Conservation (phyloP, 2,888 invertebrate genomes). For the Diarsia brunnea region DNA sequence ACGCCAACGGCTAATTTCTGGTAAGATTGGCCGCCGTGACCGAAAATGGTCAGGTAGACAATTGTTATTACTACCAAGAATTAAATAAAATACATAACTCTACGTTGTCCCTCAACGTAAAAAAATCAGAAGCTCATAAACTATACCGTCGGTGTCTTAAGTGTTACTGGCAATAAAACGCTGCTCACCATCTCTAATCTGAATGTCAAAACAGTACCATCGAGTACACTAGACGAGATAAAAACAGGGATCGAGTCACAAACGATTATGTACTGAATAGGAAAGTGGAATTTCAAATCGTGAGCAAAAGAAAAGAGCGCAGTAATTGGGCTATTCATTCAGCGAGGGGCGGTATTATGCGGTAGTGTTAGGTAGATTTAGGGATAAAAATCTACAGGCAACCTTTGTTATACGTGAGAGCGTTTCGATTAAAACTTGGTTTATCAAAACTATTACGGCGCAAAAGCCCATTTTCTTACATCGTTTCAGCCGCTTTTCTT, state of each 20-base stretch:
- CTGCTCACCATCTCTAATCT: constrained; percentile 54
- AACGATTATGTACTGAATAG: constrained; percentile 27
- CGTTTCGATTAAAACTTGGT: constrained; percentile 22
- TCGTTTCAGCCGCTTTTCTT: background rate
- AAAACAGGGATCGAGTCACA: constrained; percentile 28
- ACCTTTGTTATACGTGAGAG: constrained; percentile 14
- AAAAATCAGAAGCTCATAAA: constrained; percentile 19
- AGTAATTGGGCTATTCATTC: constrained; percentile 18
- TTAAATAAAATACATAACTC: too few relatives aligned
- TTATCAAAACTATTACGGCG: background rate
- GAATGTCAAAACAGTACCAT: constrained; percentile 66
- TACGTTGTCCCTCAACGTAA: background rate
- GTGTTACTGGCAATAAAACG: constrained; percentile 46
- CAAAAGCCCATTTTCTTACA: background rate
- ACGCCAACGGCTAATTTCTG: too few relatives aligned
- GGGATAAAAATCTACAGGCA: background rate
- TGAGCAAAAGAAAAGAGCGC: constrained; percentile 13
- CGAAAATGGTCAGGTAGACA: too few relatives aligned
- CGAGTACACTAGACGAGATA: constrained; percentile 50
- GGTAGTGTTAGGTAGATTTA: background rate
- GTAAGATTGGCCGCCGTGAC: too few relatives aligned
- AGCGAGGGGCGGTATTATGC: background rate
- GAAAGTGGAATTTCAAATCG: constrained; percentile 28
- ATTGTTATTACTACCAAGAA: too few relatives aligned
- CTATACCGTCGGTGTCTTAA: constrained; percentile 37